phyloP scores from a whole-genome alignment of 2,888 invertebrate genomes.

The Aphrophora alni region DNA sequence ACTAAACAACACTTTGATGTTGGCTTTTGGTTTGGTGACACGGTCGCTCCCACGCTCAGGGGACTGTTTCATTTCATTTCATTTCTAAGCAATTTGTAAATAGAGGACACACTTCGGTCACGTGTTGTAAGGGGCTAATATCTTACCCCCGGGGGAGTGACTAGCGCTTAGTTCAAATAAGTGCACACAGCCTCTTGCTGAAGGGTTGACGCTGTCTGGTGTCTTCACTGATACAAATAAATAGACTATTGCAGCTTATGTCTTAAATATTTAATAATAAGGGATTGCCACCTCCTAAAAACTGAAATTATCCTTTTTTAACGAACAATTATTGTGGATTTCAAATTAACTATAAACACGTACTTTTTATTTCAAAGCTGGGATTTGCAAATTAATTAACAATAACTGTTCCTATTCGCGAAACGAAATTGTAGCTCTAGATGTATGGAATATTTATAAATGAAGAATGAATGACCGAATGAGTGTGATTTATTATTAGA shows the following conservation, averaged over 20 bases:
- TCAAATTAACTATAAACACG: too few relatives aligned
- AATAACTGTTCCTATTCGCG: too few relatives aligned
- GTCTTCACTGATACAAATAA: background rate
- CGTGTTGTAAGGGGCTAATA: slow-evolving; percentile 7
- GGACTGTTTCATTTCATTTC: slow-evolving; percentile 9
- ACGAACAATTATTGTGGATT: too few relatives aligned
- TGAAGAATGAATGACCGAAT: too few relatives aligned
- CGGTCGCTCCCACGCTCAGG: background rate
- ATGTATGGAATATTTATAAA: too few relatives aligned
- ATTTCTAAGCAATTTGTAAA: slow-evolving; percentile 35
- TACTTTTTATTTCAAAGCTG: too few relatives aligned
- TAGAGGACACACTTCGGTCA: slow-evolving; percentile 25
- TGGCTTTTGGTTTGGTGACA: slow-evolving; percentile 15
- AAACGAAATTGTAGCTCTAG: too few relatives aligned
- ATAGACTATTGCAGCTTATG: background rate
- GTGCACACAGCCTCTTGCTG: background rate
- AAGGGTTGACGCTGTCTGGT: background rate
- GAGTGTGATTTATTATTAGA: too few relatives aligned
- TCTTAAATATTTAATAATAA: too few relatives aligned
- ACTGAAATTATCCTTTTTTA: too few relatives aligned
- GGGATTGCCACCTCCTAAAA: too few relatives aligned
- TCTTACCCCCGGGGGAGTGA: background rate
- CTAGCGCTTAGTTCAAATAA: slow-evolving; percentile 9
- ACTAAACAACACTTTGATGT: slow-evolving; percentile 39
- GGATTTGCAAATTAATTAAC: too few relatives aligned